Conservation (phyloP, 2,797 vertebrate species). For the Sebastes nivosus region DNA sequence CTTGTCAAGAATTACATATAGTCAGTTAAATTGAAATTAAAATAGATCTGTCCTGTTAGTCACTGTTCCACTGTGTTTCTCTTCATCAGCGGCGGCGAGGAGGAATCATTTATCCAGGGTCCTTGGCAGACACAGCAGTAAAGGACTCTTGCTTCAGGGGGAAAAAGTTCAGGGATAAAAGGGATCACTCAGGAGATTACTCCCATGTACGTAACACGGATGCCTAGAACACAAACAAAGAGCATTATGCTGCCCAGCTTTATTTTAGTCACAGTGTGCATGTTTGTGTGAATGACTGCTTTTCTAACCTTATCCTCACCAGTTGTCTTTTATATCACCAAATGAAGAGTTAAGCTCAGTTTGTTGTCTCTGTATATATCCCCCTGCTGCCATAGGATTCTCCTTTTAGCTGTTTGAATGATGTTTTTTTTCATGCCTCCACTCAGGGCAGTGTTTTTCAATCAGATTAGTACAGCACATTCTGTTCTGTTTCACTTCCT, state of each 20-base stretch:
- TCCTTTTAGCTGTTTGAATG: constrained; percentile 71
- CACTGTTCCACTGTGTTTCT: not conserved
- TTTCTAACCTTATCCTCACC: constrained; percentile 18
- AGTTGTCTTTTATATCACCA: constrained; percentile 34
- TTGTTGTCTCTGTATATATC: constrained; percentile 44
- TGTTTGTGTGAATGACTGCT: constrained; percentile 26
- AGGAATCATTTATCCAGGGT: constrained; percentile 45
- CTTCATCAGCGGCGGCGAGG: not conserved
- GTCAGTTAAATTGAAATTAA: not conserved
- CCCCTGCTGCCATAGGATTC: constrained; percentile 51
- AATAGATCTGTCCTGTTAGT: not conserved
- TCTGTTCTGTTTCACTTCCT: constrained; percentile 89
- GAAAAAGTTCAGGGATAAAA: constrained; percentile 76
- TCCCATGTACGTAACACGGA: constrained; percentile 65
- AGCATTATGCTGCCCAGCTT: constrained; percentile 74
- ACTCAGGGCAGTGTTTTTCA: constrained; percentile 84
- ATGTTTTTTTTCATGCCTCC: constrained; percentile 68
- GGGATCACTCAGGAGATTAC: constrained; percentile 75
- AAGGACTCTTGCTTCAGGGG: constrained; percentile 46
- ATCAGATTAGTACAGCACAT: constrained; percentile 88
- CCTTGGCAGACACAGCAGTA: constrained; percentile 35
- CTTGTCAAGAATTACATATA: not conserved
- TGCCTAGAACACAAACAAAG: constrained; percentile 77
- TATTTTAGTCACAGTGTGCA: constrained; percentile 61
- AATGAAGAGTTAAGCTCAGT: constrained; percentile 35